These are phyloP conservation scores for Nerophis ophidion DNA, from an alignment of 2,113 vertebrate genomes.

Conservation along the genomic window DNA sequence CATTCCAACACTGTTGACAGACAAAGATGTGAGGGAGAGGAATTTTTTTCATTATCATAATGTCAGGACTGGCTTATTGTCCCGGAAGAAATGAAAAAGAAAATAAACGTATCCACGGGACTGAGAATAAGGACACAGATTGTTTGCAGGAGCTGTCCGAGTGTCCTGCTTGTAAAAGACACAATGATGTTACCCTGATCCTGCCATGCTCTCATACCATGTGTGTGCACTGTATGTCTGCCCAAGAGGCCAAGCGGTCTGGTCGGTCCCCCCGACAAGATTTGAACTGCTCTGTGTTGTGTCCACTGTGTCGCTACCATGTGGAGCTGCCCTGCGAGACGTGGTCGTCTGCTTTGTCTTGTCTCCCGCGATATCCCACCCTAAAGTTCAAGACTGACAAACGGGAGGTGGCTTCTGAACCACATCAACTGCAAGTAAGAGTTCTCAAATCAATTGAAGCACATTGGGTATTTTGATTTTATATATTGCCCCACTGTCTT, in stretches of 20 bases:
- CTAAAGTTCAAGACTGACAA: slow-evolving; percentile 5
- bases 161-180: slow-evolving; percentile 53
- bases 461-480: background rate
- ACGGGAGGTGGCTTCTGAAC: background rate
- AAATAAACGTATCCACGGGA: background rate
- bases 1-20: background rate
- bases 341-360: slow-evolving; percentile 51
- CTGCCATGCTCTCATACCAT: slow-evolving; percentile 68
- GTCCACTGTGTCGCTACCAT: slow-evolving; percentile 46
- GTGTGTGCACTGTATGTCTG: slow-evolving; percentile 52
- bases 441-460: background rate
- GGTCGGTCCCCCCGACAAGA: background rate
- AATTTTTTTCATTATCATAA: slow-evolving; percentile 4
- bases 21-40: background rate
- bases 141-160: slow-evolving; percentile 17
- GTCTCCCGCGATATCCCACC: slow-evolving; percentile 58
- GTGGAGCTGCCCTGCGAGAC: slow-evolving; percentile 67
- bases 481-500: background rate
- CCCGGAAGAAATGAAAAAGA: background rate
- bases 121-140: slow-evolving; percentile 8
- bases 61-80: slow-evolving; percentile 18
- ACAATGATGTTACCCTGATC: slow-evolving; percentile 41
- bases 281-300: slow-evolving; percentile 43
- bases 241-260: slow-evolving; percentile 13
- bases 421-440: slow-evolving; percentile 20